Base-by-base conservation (phyloP, 2,888 invertebrate genomes). In the Paralinhomoeus sp. region DNA sequence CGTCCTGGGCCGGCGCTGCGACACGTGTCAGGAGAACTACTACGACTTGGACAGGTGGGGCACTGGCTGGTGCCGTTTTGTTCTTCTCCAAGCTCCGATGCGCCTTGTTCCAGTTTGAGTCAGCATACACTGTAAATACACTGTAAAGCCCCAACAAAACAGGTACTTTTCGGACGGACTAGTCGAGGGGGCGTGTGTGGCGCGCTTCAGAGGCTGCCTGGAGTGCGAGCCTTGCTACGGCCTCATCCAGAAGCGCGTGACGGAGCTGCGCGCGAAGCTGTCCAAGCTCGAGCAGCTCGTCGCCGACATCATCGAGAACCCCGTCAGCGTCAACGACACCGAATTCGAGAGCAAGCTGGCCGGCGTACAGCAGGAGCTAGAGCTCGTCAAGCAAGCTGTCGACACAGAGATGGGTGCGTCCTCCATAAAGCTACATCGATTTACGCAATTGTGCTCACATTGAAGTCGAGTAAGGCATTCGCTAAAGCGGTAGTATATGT, bases 221-320 rank as follows among this genome's bases (percentile, higher is more conserved):
- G 77, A 83, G 58, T 99, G 97, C 62, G 85, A 85, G 0, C 75
- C 80, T 13, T 99, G 93, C 64, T 99, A 97, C 64, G 82, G 82
- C 62, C 70, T 97, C 13, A 84, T 99, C 0, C 79, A 81, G 60
- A 78, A 80, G 2, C 12, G 47, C 78, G 82, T 80, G 9, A 75
- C 77, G 57, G 67, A 70, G 12, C 83, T 85, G 57, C 70, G 80
- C 45, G 66, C 62, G 23, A 78, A 80, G 55, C 66, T 89, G 41
- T 68, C 69, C 2, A 75, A 78, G 46, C 70, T 97, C 24, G 75
- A 77, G 52, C 73, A 75, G 43, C 72, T 78, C 24, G 68, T 87
- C 20, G n/a, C n/a, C n/a, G n/a, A n/a, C n/a, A n/a, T n/a, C n/a
- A n/a, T n/a, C n/a, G n/a, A n/a, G n/a, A n/a, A n/a, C n/a, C n/a